Evolutionary conservation across 2,113 vertebrate genomes (phyloP), one percentile per base, ranked within the genome.

Genomic region (Pyrgilauda ruficollis): DNA sequence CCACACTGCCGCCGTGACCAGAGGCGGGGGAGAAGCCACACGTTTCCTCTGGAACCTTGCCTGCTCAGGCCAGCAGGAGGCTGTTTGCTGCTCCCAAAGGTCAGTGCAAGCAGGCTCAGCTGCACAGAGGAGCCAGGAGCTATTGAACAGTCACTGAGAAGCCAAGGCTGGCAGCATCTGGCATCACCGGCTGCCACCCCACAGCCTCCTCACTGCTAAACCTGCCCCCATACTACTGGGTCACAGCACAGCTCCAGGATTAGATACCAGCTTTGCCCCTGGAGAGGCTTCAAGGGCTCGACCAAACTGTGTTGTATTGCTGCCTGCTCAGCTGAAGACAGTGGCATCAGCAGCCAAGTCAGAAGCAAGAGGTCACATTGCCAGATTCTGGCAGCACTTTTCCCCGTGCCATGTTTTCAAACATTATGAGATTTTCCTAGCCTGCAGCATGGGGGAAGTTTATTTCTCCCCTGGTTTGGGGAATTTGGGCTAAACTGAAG

Each of bases 1-100:
- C 43, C 43, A 7, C 2, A 0, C 15, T 11, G 14, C 12, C 1
- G 0, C 52, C 4, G 6, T 13, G 7, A n/a, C 13, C 13, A 20
- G 52, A 41, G 31, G 46, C 52, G 66, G 30, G 33, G 44, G 31
- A 61, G 53, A 69, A 53, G 47, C 31, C 67, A 18, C 43, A n/a
- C 6, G 4, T 37, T n/a, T 31, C 37, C 24, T 17, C 21, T 37
- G 67, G 56, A 63, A 2, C 41, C 33, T 41, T 0, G 0, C 24
- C 37, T n/a, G 63, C 41, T 37, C 43, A 22, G 61, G 44, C 63
- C 74, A 70, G 66, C 59, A 43, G 61, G 68, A 89, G 50, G 55
- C n/a, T 46, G 12, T 52, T 23, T 21, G 41, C 63, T 47, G 31
- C 77, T 84, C 63, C 79, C 49, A 23, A 66, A 53, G 22, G n/a